Evolutionary conservation across 2,113 vertebrate species (phyloP).

Genomic region (Ciconia boyciana): DNA sequence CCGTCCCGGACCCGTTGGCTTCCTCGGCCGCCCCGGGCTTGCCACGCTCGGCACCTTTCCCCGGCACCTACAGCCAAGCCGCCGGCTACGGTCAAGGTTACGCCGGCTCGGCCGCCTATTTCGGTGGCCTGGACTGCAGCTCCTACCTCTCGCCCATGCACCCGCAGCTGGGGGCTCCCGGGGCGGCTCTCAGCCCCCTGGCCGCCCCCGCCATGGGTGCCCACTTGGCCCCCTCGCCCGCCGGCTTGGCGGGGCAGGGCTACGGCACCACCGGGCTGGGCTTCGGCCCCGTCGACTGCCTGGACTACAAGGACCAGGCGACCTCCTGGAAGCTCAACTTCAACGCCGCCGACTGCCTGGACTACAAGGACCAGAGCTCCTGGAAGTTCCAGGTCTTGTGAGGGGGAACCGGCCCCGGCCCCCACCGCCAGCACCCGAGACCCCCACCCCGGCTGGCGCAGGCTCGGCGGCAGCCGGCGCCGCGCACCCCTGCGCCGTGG

Average conservation of each 20-base stretch:
- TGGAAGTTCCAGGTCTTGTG: conserved; percentile 93
- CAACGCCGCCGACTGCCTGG: conserved; percentile 84
- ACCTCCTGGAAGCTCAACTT: conserved; percentile 87
- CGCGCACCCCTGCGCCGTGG: not conserved
- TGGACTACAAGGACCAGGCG: conserved; percentile 87
- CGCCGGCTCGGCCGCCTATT: conserved; percentile 79
- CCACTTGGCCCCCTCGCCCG: conserved; percentile 82
- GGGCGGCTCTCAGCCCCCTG: conserved; percentile 83
- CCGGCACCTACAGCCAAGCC: conserved; percentile 82
- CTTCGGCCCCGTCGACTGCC: conserved; percentile 82
- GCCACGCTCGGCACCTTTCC: conserved; percentile 76
- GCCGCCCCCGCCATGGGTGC: conserved; percentile 78
- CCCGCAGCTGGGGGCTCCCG: conserved; percentile 80
- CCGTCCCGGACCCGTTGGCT: conserved; percentile 79
- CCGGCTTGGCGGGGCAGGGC: conserved; percentile 80
- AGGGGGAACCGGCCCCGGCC: not conserved
- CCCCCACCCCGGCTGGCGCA: no score
- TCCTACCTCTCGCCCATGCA: conserved; percentile 90
- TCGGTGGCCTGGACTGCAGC: conserved; percentile 84
- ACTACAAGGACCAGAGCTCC: conserved; percentile 90
- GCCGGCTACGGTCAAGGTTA: conserved; percentile 80
- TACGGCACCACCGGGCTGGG: conserved; percentile 80
- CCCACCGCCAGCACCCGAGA: fast-evolving
- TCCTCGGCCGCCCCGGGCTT: conserved; percentile 73
- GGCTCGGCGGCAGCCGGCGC: no score